These are phyloP conservation scores for Crossocerus cetratus DNA, from an alignment of 2,888 invertebrate genomes.

Conservation along the genomic window DNA sequence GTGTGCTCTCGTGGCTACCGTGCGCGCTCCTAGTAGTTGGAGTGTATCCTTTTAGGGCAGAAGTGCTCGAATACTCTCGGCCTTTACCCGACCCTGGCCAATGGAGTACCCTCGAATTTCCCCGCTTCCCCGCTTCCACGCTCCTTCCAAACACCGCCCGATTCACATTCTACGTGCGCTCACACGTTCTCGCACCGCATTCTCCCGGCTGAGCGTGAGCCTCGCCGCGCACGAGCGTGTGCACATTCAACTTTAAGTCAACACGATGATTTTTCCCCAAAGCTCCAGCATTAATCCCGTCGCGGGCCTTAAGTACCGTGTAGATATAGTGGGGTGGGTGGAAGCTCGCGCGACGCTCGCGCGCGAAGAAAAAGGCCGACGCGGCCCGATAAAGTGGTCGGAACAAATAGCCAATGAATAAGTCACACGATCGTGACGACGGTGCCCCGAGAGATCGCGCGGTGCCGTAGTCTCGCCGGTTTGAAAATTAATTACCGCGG, in stretches of 20 bases:
- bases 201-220: too few relatives aligned
- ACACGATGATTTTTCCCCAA: too few relatives aligned
- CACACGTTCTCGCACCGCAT: neutral
- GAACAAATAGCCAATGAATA: slow-evolving; percentile 48
- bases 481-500: slow-evolving; percentile 50
- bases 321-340: neutral
- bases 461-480: slow-evolving; percentile 17
- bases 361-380: slow-evolving; percentile 9
- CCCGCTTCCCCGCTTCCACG: neutral
- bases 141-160: neutral
- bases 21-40: slow-evolving; percentile 16
- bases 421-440: slow-evolving; percentile 46
- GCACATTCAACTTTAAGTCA: too few relatives aligned
- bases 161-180: neutral
- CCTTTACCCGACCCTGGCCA: too few relatives aligned
- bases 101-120: neutral
- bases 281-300: neutral
- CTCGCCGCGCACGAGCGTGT: too few relatives aligned
- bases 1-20: slow-evolving; percentile 61
- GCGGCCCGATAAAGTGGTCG: slow-evolving; percentile 16
- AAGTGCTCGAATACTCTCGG: slow-evolving; percentile 18
- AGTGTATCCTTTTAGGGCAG: slow-evolving; percentile 6
- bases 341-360: too few relatives aligned
- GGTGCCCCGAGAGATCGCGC: slow-evolving; percentile 16
- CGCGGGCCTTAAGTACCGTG: neutral